Evolutionary conservation across 2,113 vertebrate genomes (phyloP).

Genomic region (Sitta europaea): DNA sequence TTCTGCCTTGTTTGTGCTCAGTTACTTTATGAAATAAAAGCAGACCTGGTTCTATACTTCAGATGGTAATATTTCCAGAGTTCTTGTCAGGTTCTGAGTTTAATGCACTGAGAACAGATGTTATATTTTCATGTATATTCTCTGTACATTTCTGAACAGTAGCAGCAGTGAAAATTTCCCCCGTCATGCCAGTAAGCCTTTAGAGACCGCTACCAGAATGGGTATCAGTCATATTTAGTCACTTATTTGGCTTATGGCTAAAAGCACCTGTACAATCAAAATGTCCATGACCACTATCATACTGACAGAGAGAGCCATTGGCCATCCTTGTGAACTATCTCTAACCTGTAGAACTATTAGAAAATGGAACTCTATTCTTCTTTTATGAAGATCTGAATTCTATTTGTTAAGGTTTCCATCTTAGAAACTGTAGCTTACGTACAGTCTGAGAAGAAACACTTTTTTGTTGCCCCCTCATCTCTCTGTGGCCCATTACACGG

Average conservation of each 20-base stretch:
- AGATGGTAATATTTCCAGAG: neutral
- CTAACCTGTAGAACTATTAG: neutral
- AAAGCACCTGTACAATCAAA: neutral
- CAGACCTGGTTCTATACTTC: neutral
- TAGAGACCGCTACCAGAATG: neutral
- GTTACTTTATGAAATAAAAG: neutral
- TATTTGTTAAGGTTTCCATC: neutral
- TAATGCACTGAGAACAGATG: neutral
- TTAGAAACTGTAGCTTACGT: neutral
- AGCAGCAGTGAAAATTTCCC: neutral
- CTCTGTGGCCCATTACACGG: fast-evolving
- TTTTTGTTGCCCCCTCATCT: neutral
- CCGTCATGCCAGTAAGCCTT: neutral
- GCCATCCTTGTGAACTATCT: neutral
- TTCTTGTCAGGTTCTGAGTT: neutral
- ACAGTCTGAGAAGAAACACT: neutral
- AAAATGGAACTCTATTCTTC: neutral
- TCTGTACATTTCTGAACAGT: neutral
- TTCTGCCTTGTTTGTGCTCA: neutral
- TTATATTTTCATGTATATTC: neutral
- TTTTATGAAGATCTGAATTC: neutral
- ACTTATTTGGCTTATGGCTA: neutral
- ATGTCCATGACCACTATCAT: neutral
- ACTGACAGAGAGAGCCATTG: neutral
- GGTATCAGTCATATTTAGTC: neutral